Evolutionary conservation across 2,888 invertebrate species (phyloP).

Genomic region (Drosophila paranaensis): DNA sequence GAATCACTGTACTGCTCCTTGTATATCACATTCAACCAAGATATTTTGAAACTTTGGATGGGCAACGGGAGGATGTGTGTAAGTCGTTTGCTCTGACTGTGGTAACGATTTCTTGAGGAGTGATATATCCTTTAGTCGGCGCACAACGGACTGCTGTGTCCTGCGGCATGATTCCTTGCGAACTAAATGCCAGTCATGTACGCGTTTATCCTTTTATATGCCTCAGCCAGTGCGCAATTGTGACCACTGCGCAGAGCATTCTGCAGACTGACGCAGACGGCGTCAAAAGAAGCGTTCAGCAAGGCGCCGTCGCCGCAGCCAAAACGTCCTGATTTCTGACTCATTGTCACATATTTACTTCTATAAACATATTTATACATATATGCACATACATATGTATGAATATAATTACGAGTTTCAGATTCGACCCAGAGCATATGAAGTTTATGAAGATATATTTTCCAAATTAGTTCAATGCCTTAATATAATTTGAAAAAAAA

Average conservation of each 20-base stretch:
- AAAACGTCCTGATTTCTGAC: constrained; percentile 80
- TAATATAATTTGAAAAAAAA: too few species aligned
- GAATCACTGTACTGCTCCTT: not conserved
- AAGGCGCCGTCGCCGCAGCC: constrained; percentile 79
- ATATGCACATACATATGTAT: too few species aligned
- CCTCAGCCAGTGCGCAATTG: constrained; percentile 59
- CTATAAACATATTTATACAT: not conserved
- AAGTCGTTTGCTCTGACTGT: too few species aligned
- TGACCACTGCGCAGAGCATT: constrained; percentile 69
- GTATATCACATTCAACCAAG: not conserved
- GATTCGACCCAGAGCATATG: not conserved
- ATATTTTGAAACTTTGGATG: not conserved
- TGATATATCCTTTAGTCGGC: constrained; percentile 14
- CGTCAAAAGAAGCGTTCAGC: constrained; percentile 66
- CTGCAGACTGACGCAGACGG: constrained; percentile 61
- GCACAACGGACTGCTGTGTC: constrained; percentile 56
- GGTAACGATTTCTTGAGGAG: constrained; percentile 2
- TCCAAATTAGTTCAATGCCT: too few species aligned
- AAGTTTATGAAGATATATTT: too few species aligned
- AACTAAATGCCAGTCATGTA: constrained; percentile 72
- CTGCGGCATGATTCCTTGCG: constrained; percentile 73
- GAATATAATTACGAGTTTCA: not conserved
- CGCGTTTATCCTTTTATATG: constrained; percentile 76
- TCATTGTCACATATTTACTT: constrained; percentile 45
- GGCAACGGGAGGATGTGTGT: not conserved